Base-by-base conservation (phyloP, 2,113 vertebrate species). In the Catharus minimus region DNA sequence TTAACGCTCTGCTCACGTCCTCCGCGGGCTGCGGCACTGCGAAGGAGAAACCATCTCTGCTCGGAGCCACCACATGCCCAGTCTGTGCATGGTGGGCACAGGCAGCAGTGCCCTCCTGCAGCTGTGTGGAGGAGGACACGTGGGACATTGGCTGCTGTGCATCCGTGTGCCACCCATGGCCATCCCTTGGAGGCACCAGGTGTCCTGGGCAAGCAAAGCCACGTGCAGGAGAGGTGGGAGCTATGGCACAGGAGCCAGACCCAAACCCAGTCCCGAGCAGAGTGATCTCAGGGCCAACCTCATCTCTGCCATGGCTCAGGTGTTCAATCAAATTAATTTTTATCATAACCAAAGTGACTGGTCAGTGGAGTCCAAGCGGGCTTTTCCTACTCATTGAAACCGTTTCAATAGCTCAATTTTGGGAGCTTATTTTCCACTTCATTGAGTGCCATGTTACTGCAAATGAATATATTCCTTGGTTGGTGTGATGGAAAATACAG, bases 341-440 rank as follows among this genome's bases (percentile, higher is more conserved):
- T 96, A 95, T 93, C 91, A 91, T 44, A 53, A 85, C 66, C 88
- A 74, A 94, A 95, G 90, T 71, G 89, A 93, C 69, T 90, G 95
- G 97, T 95, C 97, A 97, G 93, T 95, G 92, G 95, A 93, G 95
- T 95, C 94, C 95, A 95, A 97, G 96, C 28, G 14, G 96, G 85
- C 79, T 96, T 95, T 95, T 97, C 95, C 96, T 93, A 88, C 94
- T 97, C 97, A 95, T 72, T 97, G 97, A 97, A 95, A 97, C 90
- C 32, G 9, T 97, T 97, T 97, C 66, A 76, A 74, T 69, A 92
- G 97, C 13, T 61, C 97, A 97, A 91, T 98, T 98, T 96, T 92
- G 94, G 95, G 95, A 98, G 96, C 97, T 98, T 97, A 98, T 98
- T 98, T 98, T 98, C 97, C 95, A 97, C 96, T 97, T 97, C 97